Evolutionary conservation across 2,797 vertebrate species (phyloP).

Genomic region (Melanotaenia nigrans): DNA sequence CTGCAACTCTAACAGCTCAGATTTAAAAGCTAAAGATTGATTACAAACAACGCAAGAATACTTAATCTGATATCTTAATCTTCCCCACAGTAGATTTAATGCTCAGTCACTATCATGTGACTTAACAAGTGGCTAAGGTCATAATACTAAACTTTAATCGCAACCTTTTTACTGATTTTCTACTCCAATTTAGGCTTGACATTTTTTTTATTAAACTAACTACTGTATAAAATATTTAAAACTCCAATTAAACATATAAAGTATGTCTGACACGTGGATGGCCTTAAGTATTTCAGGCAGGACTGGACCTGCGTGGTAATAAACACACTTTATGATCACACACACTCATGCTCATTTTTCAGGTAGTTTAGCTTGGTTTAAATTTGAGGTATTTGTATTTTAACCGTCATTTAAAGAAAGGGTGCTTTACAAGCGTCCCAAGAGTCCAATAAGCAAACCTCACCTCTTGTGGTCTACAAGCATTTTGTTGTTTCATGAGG

Average conservation of each 20-base stretch:
- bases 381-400: too few species aligned
- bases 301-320: constrained; percentile 14
- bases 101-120: too few species aligned
- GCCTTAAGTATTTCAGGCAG: constrained; percentile 29
- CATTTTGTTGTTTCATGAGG: not conserved
- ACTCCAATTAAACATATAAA: constrained; percentile 6
- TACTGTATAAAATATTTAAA: not conserved
- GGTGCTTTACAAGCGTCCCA: too few species aligned
- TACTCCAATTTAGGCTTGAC: not conserved
- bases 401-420: too few species aligned
- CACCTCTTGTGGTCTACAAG: not conserved
- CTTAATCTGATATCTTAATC: not conserved
- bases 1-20: not conserved
- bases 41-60: not conserved
- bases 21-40: not conserved
- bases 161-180: not conserved
- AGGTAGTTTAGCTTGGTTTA: not conserved
- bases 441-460: not conserved
- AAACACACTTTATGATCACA: not conserved
- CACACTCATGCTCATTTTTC: not conserved
- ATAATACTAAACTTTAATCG: too few species aligned
- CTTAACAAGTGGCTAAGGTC: too few species aligned
- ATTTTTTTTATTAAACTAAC: not conserved
- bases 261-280: constrained; percentile 3
- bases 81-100: not conserved